phyloP scores from a whole-genome alignment of 2,888 invertebrate genomes.

The Clepsis dumicolana region DNA sequence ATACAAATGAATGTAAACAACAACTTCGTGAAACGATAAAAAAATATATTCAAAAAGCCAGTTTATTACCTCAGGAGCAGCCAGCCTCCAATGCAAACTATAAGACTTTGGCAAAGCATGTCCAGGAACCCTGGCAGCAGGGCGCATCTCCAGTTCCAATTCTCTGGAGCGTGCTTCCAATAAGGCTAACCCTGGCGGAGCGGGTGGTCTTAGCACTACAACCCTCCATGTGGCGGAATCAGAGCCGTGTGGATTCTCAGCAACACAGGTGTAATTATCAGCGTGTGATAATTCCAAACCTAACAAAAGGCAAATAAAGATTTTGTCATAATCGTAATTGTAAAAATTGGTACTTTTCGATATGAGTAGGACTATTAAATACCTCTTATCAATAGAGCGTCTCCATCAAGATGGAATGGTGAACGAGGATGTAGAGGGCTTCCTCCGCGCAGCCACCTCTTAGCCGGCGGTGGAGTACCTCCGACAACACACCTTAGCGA shows the following conservation, averaged over 20 bases:
- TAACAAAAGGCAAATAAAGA: conserved; percentile 54
- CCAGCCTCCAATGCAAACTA: conserved; percentile 89
- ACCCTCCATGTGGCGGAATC: conserved; percentile 93
- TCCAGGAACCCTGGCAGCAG: conserved; percentile 70
- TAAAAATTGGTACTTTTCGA: not conserved
- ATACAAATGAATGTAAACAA: conserved; percentile 67
- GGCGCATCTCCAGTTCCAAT: conserved; percentile 74
- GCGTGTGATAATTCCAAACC: conserved; percentile 90
- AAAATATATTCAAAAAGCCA: not conserved
- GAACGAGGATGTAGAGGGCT: conserved; percentile 88
- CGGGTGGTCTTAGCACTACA: conserved; percentile 91
- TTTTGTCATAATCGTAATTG: not conserved
- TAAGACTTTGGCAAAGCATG: conserved; percentile 86
- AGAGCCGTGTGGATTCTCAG: conserved; percentile 93
- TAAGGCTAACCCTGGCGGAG: conserved; percentile 89
- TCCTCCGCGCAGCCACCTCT: conserved; percentile 90
- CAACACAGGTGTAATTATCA: conserved; percentile 93
- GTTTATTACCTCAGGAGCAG: conserved; percentile 88
- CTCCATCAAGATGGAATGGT: conserved; percentile 88
- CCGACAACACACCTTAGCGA: conserved; percentile 90
- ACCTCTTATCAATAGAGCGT: conserved; percentile 89
- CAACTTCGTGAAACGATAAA: not conserved
- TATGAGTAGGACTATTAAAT: conserved; percentile 43
- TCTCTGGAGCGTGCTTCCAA: conserved; percentile 76
- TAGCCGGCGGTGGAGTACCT: conserved; percentile 91